These are phyloP conservation scores for Pongo pygmaeus DNA, from an alignment of 2,113 vertebrate species.

Conservation along the genomic window DNA sequence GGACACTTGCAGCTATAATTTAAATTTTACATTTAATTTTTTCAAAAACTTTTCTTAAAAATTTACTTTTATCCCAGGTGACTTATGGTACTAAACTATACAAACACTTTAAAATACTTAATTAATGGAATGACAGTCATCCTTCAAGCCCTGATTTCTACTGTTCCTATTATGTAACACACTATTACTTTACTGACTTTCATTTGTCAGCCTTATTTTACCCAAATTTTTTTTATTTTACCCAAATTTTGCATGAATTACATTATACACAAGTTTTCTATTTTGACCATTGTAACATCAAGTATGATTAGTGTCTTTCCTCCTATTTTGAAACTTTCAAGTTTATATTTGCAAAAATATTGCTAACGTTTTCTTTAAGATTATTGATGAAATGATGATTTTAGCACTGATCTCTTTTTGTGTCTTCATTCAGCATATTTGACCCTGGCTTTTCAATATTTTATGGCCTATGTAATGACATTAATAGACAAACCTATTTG, in stretches of 20 bases:
- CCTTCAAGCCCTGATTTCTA: not conserved
- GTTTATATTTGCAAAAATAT: not conserved
- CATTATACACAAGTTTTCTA: not conserved
- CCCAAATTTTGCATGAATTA: not conserved
- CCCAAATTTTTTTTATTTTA: not conserved
- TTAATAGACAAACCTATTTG: not conserved
- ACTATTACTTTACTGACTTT: not conserved
- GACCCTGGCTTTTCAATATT: not conserved
- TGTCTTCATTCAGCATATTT: not conserved
- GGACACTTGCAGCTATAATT: not conserved
- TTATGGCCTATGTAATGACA: not conserved
- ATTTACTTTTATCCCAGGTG: not conserved
- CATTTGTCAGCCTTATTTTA: not conserved
- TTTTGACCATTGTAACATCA: not conserved
- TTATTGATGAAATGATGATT: not conserved
- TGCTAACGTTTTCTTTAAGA: not conserved
- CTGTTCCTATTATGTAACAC: not conserved
- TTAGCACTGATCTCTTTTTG: not conserved
- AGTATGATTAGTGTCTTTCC: not conserved
- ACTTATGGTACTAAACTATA: not conserved
- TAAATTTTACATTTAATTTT: not conserved
- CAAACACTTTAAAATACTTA: not conserved
- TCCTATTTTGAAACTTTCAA: not conserved
- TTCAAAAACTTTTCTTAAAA: constrained; percentile 1
- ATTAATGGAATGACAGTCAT: not conserved